Evolutionary conservation across 2,797 vertebrate species (phyloP).

Genomic region (Gymnothorax javanicus): DNA sequence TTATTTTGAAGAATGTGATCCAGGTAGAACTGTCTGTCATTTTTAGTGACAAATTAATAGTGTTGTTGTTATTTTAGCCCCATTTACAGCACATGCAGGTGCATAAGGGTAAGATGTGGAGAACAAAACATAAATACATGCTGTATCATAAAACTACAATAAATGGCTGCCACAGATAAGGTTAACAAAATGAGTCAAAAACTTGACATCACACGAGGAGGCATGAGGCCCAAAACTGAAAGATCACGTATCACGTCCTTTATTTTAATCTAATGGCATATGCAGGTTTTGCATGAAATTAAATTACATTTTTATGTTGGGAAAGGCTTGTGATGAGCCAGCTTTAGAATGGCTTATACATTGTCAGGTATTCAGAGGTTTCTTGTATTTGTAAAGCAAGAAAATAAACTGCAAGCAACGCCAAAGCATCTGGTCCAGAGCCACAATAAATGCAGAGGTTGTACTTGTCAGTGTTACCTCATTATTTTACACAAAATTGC

Average conservation of each 20-base stretch:
- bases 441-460: not conserved
- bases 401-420: not conserved
- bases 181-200: not conserved
- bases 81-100: not conserved
- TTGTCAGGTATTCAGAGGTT: no score
- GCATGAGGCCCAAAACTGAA: not conserved
- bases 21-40: not conserved
- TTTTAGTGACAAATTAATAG: not conserved
- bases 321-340: not conserved
- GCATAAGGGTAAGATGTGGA: not conserved
- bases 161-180: not conserved
- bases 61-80: not conserved
- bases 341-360: not conserved
- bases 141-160: not conserved
- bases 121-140: not conserved
- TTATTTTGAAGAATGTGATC: no score
- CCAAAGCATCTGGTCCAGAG: not conserved
- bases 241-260: not conserved
- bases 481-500: not conserved
- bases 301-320: not conserved
- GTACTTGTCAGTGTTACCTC: not conserved
- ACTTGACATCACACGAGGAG: not conserved
- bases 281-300: not conserved
- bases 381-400: not conserved
- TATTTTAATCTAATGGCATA: not conserved